These are phyloP conservation scores for Gavia stellata DNA, from an alignment of 2,113 vertebrate genomes.

Conservation along the genomic window DNA sequence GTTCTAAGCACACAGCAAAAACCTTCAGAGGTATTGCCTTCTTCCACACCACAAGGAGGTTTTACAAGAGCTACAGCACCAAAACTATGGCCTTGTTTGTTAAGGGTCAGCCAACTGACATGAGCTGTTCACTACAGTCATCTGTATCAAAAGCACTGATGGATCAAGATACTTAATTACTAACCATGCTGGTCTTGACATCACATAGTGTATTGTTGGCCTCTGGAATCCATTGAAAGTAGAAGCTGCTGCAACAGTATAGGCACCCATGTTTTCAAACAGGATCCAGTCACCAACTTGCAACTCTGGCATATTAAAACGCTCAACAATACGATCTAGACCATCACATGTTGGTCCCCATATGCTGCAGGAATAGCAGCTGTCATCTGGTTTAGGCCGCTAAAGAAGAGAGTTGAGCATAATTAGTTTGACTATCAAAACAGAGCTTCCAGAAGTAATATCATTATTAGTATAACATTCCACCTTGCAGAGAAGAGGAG, in stretches of 20 bases:
- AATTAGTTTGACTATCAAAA: background rate
- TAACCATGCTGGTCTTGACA: conserved; percentile 89
- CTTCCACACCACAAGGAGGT: background rate
- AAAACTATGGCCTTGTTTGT: background rate
- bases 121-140: background rate
- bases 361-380: conserved; percentile 87
- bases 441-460: background rate
- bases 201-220: conserved; percentile 88
- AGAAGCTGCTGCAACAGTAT: conserved; percentile 93
- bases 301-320: conserved; percentile 85
- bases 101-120: background rate
- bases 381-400: conserved; percentile 92
- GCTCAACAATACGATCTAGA: conserved; percentile 91
- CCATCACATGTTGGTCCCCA: conserved; percentile 98
- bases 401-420: conserved; percentile 4
- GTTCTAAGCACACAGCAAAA: background rate
- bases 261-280: conserved; percentile 98
- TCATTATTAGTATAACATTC: background rate
- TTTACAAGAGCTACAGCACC: background rate
- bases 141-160: background rate
- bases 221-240: conserved; percentile 97
- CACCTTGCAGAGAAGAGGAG: background rate
- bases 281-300: conserved; percentile 95
- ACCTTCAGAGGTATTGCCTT: background rate
- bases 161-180: conserved; percentile 24